phyloP scores from a whole-genome alignment of 2,113 vertebrate species.

The Tylochromis polylepis region DNA sequence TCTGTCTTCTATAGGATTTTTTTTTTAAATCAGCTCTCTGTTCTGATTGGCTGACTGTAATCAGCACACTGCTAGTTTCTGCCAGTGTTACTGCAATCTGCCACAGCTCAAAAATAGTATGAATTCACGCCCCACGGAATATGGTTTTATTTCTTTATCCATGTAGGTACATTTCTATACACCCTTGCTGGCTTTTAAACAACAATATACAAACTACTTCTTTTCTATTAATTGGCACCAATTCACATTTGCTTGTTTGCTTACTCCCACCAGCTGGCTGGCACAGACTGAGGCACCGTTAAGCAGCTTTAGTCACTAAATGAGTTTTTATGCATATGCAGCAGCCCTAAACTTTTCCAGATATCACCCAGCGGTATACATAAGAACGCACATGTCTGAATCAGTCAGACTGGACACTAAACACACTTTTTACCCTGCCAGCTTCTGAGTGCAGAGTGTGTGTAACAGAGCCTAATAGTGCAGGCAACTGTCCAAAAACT shows the following conservation, averaged over 20 bases:
- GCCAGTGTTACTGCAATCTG: constrained; percentile 6
- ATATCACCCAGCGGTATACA: not conserved
- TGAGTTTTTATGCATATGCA: not conserved
- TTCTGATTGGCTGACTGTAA: not conserved
- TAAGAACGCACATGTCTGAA: not conserved
- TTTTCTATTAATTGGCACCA: not conserved
- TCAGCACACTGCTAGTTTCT: constrained; percentile 15
- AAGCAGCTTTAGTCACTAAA: not conserved
- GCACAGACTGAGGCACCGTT: not conserved
- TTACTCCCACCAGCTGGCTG: not conserved
- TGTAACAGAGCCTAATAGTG: not conserved
- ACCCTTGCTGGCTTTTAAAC: not conserved
- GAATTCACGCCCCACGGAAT: not conserved
- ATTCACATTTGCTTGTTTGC: not conserved
- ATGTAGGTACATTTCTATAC: not conserved
- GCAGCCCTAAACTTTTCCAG: not conserved
- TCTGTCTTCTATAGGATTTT: not conserved
- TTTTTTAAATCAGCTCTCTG: not conserved
- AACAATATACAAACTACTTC: not conserved
- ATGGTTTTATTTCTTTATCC: not conserved
- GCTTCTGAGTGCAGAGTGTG: not conserved
- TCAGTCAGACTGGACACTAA: not conserved
- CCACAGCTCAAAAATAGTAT: constrained; percentile 7
- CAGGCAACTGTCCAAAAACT: not conserved
- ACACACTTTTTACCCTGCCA: not conserved